Evolutionary conservation across 2,113 vertebrate species (phyloP).

Genomic region (Chaenocephalus aceratus): DNA sequence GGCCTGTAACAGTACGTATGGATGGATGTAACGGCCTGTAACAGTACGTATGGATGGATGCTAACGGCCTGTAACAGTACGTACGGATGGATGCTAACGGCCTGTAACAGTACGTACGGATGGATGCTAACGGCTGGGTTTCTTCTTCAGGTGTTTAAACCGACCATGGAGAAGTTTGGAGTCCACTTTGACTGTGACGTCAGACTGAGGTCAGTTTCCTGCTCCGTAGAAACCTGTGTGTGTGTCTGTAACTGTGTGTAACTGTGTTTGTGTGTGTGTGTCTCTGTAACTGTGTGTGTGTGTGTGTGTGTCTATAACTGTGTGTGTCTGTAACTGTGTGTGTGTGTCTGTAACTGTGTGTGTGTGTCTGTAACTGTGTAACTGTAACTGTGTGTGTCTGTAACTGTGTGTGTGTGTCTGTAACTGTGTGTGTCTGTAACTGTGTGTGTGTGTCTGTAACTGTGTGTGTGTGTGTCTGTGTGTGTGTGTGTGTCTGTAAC

Average conservation of each 20-base stretch:
- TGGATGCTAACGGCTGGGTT: background rate
- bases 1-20: no score
- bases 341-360: background rate
- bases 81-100: no score
- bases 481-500: background rate
- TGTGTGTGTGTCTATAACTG: background rate
- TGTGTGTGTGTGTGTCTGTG: no score
- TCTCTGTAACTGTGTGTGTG: constrained; percentile 3
- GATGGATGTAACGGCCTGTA: no score
- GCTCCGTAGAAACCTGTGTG: background rate
- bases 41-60: no score
- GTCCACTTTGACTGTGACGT: constrained; percentile 92
- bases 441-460: no score
- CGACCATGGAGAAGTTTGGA: constrained; percentile 92
- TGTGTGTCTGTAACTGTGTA: no score
- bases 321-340: no score
- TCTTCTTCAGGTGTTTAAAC: constrained; percentile 92
- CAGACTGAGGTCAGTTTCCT: constrained; percentile 89
- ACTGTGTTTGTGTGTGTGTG: background rate
- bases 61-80: no score
- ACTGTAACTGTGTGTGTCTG: background rate
- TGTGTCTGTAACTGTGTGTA: background rate
- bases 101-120: no score
- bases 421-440: no score
- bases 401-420: background rate